Percentiles rank a stretch among this genome's conserved stretches.
phyloP scores from a whole-genome alignment of 2,888 invertebrate species.

The Cyrtodaria siliqua region DNA sequence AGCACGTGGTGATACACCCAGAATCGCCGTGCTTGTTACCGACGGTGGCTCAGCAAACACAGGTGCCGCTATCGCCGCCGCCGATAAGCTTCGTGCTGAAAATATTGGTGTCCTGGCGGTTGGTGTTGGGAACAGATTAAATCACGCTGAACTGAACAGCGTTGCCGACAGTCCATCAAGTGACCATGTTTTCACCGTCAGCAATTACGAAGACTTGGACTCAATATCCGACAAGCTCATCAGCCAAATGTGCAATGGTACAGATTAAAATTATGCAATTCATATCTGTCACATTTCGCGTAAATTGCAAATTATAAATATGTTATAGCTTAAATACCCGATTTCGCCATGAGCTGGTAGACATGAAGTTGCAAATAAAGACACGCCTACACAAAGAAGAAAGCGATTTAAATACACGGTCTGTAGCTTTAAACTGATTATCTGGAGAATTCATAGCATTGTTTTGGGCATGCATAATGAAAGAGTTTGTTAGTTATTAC shows the following conservation, averaged over 20 bases:
- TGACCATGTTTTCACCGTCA: conserved; percentile 67
- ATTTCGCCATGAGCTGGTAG: too few species aligned
- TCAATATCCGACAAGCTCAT: conserved; percentile 65
- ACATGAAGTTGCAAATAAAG: too few species aligned
- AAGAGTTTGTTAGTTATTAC: too few species aligned
- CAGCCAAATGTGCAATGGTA: conserved; percentile 69
- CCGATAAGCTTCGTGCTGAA: conserved; percentile 61
- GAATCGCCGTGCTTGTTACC: conserved; percentile 70
- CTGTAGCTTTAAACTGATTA: too few species aligned
- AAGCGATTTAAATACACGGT: too few species aligned
- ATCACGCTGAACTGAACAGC: conserved; percentile 64
- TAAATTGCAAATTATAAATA: too few species aligned
- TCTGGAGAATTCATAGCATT: too few species aligned
- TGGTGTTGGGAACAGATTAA: conserved; percentile 69
- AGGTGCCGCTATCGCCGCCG: conserved; percentile 56
- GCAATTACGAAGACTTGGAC: conserved; percentile 68
- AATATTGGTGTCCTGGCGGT: conserved; percentile 70
- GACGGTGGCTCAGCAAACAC: conserved; percentile 69
- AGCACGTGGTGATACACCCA: conserved; percentile 68
- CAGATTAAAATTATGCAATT: too few species aligned
- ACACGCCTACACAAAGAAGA: too few species aligned
- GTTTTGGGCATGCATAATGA: too few species aligned
- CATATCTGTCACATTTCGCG: too few species aligned
- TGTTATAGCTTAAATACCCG: too few species aligned
- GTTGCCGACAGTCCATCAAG: conserved; percentile 68